A percentile compares a stretch with the other conserved stretches of the same genome.
These are phyloP conservation scores for Mirounga angustirostris DNA, from an alignment of 2,113 vertebrate genomes.

Conservation along the genomic window DNA sequence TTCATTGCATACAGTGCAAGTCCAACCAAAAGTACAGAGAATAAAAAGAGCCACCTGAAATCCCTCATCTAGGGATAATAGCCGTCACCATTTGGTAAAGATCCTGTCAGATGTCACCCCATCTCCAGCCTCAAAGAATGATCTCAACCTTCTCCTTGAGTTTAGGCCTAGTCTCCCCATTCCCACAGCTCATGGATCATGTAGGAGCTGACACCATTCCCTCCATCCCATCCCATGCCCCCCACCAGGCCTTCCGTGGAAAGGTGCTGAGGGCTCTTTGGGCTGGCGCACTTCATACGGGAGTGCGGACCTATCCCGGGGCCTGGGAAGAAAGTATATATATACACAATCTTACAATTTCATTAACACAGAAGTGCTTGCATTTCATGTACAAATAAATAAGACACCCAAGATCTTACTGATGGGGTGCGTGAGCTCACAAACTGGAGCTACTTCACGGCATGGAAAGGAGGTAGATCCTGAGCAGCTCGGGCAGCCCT, in stretches of 20 bases:
- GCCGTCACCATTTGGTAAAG: background rate
- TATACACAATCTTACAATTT: background rate
- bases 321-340: background rate
- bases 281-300: background rate
- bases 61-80: background rate
- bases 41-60: background rate
- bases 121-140: background rate
- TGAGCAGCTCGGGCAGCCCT: background rate
- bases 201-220: background rate
- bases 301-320: background rate
- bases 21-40: background rate
- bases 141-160: background rate
- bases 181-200: background rate
- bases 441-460: too few species aligned
- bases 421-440: background rate
- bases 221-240: background rate
- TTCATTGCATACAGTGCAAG: background rate
- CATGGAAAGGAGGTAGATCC: accelerated
- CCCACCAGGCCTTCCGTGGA: background rate
- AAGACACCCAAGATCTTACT: background rate
- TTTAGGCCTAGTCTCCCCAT: background rate
- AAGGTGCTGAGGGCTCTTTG: background rate
- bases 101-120: background rate
- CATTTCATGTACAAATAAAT: background rate
- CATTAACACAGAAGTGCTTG: background rate